Percentiles rank a stretch among this genome's conserved stretches.
phyloP scores from a whole-genome alignment of 2,113 vertebrate genomes.

The Protobothrops mucrosquamatus region DNA sequence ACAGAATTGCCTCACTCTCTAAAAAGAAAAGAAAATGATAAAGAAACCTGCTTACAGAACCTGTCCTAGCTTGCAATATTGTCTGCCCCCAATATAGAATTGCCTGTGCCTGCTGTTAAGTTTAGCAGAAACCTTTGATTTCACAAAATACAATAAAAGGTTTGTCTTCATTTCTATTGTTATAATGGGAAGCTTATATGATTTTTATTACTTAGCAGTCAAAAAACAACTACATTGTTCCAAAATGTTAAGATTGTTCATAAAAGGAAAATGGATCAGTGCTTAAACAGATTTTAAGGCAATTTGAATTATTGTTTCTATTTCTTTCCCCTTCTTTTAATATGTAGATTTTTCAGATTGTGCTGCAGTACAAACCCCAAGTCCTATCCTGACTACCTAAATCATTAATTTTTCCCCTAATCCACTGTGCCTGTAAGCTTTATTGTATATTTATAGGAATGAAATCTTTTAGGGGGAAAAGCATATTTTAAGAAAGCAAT shows the following conservation, averaged over 20 bases:
- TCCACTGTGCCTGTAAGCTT: not conserved
- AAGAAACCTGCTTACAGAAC: not conserved
- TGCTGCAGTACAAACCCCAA: not conserved
- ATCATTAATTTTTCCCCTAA: not conserved
- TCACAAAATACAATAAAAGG: not conserved
- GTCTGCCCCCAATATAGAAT: not conserved
- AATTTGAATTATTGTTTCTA: not conserved
- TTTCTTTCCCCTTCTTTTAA: not conserved
- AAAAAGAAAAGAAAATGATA: not conserved
- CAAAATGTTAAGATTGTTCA: not conserved
- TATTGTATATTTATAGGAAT: not conserved
- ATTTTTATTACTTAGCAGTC: not conserved
- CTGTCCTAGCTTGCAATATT: not conserved
- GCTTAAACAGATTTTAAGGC: not conserved
- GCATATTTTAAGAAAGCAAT: not conserved
- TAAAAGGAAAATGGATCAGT: not conserved
- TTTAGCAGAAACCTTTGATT: not conserved
- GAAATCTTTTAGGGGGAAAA: not conserved
- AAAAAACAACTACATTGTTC: not conserved
- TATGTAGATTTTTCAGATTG: too few species aligned
- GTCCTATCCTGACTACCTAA: not conserved
- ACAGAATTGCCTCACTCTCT: not conserved
- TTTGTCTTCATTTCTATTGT: not conserved
- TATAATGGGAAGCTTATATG: not conserved
- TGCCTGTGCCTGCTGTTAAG: not conserved